Base-by-base conservation (phyloP, 2,888 invertebrate genomes). In the Ischnura elegans region DNA sequence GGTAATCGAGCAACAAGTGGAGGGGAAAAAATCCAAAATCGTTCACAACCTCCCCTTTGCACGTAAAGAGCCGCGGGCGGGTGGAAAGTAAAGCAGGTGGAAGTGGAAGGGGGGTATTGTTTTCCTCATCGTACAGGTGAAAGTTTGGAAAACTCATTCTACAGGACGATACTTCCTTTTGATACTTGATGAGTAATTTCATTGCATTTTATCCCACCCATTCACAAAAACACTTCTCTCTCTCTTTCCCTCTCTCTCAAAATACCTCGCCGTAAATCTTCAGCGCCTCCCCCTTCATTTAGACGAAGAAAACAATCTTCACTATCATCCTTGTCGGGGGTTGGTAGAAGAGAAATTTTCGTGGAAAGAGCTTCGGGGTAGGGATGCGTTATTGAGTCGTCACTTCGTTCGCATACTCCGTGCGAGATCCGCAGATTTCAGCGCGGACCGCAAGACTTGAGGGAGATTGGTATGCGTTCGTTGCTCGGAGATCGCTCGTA, bases 101-200 rank as follows among this genome's bases (percentile, higher is more conserved):
- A 19, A 2, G 51, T 51, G 19, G 13, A 6, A 10, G 51, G 51
- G 51, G 8, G 61, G 25, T 25, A n/a, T 25, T n/a, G 61, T 21
- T 61, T n/a, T n/a, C n/a, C n/a, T n/a, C n/a, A 25, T 21, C 8
- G 61, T 19, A 21, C 19, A 8, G 29, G 29, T 76, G 36, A 29
- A 76, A 76, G 76, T 76, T 76, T n/a, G 76, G 76, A 29, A 76
- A 76, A 76, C 76, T 76, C 76, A 76, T 76, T 76, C 16, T 76
- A 16, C 76, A 8, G 76, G 10, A 76, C 76, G 36, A 1, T 76
- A 36, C 13, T 10, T 29, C 76, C n/a, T n/a, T 76, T 76, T 36
- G 36, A 76, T 76, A 36, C 76, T 76, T 8, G 76, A 76, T 76
- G 13, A 36, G 29, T 36, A 76, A 76, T 76, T 76, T 76, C 76